These are phyloP conservation scores for Cottoperca gobio DNA, from an alignment of 2,797 vertebrate genomes.

Conservation along the genomic window DNA sequence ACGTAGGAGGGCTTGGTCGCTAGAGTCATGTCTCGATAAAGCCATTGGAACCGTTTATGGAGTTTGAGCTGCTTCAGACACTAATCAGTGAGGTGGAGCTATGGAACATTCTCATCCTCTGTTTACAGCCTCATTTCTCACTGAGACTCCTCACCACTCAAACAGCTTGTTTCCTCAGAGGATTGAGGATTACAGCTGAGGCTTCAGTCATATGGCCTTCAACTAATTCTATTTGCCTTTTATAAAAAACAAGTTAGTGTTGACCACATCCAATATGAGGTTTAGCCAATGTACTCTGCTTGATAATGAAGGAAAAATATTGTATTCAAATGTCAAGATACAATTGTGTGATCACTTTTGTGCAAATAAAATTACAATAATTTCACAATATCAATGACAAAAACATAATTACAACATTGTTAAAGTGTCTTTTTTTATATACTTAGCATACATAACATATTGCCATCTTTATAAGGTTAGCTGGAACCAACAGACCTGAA, in stretches of 20 bases:
- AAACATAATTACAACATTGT: too few relatives aligned
- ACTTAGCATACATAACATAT: too few relatives aligned
- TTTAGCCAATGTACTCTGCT: not conserved
- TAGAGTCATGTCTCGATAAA: not conserved
- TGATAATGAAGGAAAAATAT: not conserved
- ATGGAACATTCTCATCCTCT: conserved; percentile 1
- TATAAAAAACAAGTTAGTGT: not conserved
- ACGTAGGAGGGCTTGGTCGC: not conserved
- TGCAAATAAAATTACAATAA: too few relatives aligned
- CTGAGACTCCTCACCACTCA: not conserved
- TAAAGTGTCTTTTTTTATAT: too few relatives aligned
- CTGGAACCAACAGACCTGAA: too few relatives aligned
- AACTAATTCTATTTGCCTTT: not conserved
- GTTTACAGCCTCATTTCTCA: not conserved
- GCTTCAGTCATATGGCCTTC: not conserved
- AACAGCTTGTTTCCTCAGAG: not conserved
- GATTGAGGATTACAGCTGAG: not conserved
- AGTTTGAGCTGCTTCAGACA: conserved; percentile 15
- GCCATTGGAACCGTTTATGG: conserved; percentile 3
- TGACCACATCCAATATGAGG: not conserved
- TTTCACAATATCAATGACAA: too few relatives aligned
- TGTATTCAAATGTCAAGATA: not conserved
- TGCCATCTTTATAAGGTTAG: too few relatives aligned
- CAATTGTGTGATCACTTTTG: too few relatives aligned
- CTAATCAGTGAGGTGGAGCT: conserved; percentile 27